Percentiles rank a stretch among this genome's conserved stretches.
phyloP scores from a whole-genome alignment of 2,888 invertebrate genomes.

The Pristionchus fissidentatus region DNA sequence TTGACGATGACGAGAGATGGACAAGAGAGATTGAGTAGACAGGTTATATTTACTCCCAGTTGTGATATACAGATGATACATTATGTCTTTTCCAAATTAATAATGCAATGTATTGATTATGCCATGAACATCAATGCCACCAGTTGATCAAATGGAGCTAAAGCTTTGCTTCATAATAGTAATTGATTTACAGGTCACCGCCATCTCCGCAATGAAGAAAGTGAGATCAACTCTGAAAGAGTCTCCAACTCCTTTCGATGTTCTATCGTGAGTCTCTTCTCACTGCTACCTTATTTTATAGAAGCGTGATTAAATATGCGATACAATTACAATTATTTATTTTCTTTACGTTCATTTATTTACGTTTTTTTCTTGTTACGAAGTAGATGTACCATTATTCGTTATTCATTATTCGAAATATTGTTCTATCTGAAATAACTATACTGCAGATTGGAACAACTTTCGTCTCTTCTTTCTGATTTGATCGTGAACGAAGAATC shows the following conservation, averaged over 20 bases:
- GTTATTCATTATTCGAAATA: not conserved
- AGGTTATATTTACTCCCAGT: not conserved
- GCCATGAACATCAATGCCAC: too few species aligned
- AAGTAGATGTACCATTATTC: not conserved
- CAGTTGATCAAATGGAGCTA: too few species aligned
- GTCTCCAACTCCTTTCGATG: conserved; percentile 49
- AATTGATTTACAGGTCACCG: conserved; percentile 34
- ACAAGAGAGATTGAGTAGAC: conserved; percentile 51
- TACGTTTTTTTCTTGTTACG: too few species aligned
- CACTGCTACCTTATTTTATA: not conserved
- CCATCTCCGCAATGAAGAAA: conserved; percentile 54
- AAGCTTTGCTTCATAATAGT: too few species aligned
- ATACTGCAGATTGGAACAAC: conserved; percentile 58
- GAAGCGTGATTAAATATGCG: not conserved
- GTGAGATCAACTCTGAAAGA: conserved; percentile 52
- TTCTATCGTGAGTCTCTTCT: conserved; percentile 51
- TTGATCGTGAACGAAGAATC: conserved; percentile 46
- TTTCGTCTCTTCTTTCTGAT: conserved; percentile 57
- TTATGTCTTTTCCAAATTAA: too few species aligned
- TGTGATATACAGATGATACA: too few species aligned
- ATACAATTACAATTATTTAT: not conserved
- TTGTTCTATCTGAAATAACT: not conserved
- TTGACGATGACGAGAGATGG: conserved; percentile 49
- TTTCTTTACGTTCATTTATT: not conserved
- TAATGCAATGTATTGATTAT: too few species aligned